phyloP scores from a whole-genome alignment of 2,113 vertebrate species.

The Limanda limanda region DNA sequence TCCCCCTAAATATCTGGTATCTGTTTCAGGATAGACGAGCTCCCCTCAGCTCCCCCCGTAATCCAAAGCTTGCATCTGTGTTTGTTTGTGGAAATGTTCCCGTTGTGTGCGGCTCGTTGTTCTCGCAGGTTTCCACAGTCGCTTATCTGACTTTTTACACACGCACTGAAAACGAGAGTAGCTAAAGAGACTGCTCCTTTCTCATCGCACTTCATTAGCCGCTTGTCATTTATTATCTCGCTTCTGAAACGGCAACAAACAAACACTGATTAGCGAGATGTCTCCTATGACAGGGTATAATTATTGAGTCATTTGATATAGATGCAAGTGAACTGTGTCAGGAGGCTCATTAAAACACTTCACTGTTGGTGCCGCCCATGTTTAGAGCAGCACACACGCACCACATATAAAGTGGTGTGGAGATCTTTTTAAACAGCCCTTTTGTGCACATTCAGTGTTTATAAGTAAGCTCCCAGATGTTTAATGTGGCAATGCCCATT shows the following conservation, averaged over 20 bases:
- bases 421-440: conserved; percentile 11
- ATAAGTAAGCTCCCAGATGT: conserved; percentile 34
- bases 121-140: neutral
- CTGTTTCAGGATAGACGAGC: no score
- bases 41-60: neutral
- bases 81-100: neutral
- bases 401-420: neutral
- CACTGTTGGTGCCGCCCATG: neutral
- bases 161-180: neutral
- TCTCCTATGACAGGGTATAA: conserved; percentile 25
- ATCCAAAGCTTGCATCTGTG: neutral
- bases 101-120: neutral
- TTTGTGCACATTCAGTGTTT: neutral
- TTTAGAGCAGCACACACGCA: conserved; percentile 15
- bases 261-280: conserved; percentile 34
- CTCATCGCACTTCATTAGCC: conserved; percentile 39
- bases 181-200: neutral
- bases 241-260: conserved; percentile 39
- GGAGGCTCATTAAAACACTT: conserved; percentile 31
- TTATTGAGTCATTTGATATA: conserved; percentile 45
- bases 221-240: conserved; percentile 47
- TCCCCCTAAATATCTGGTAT: no score
- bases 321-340: conserved; percentile 33
- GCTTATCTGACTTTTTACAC: conserved; percentile 9
- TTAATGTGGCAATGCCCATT: conserved; percentile 22